Evolutionary conservation across 2,888 invertebrate genomes (phyloP), one percentile per base, ranked within the genome.

Genomic region (Pristionchus arcanus): DNA sequence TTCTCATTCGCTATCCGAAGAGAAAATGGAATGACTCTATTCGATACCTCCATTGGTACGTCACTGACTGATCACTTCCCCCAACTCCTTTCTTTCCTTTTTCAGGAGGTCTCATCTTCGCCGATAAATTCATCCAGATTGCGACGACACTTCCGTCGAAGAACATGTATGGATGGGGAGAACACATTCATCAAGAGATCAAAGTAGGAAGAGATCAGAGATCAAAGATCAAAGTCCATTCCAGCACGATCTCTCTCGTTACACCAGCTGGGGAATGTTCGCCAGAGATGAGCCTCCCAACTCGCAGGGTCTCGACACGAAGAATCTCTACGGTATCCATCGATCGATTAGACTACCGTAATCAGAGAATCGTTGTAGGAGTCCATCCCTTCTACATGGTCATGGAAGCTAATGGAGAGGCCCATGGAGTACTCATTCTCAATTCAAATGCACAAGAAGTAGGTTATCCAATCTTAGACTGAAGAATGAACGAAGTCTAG

Each of bases 91-190:
- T 16, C 21, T 9, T 31, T 4, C 25, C 74, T 49, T 37, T 28
- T 31, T 68, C 68, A 93, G 93, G 94, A 25, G 94, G 94, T 4
- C 91, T 94, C 15, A 91, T 94, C n/a, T 94, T 94, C 90, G 92
- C 93, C 25, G 93, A 94, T 83, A 91, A 94, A 84, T 94, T 93
- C 90, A 93, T 94, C 89, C 94, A 94, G 90, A 93, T 94, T 49
- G 94, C 94, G 28, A 93, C 94, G 0, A 92, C 92, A 84, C 90
- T 94, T 21, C 93, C 94, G 4, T 92, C 93, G 49, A 91, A 94
- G 86, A 92, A 93, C 63, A 92, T 95, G 90, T 95, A 94, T 90
- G 95, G 95, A 49, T 94, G 94, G 91, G 95, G 95, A 63, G 95
- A 95, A 90, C 92, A 94, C 83, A 92, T 92, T 15, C 95, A 95